These are phyloP conservation scores for Columba janthina DNA, from an alignment of 2,113 vertebrate genomes.

Conservation along the genomic window DNA sequence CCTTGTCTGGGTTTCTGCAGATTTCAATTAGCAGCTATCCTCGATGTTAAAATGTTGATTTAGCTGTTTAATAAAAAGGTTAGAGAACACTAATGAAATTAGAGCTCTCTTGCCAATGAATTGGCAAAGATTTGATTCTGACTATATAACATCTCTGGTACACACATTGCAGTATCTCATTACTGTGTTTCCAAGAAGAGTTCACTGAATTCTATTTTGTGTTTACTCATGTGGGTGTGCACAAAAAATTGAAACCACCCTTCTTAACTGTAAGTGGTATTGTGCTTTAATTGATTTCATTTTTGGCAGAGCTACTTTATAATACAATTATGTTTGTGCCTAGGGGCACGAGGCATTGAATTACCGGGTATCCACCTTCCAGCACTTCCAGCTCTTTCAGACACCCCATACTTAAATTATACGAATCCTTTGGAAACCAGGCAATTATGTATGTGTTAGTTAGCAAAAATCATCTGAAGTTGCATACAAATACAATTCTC, in stretches of 20 bases:
- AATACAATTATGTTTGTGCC: constrained; percentile 11
- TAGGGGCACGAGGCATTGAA: neutral
- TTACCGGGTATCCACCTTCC: neutral
- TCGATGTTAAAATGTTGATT: neutral
- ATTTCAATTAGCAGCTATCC: neutral
- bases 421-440: neutral
- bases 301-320: neutral
- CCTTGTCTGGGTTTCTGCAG: neutral
- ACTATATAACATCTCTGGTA: neutral
- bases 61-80: neutral
- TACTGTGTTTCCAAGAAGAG: neutral
- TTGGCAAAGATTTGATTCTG: neutral
- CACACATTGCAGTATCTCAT: neutral
- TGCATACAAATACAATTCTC: neutral
- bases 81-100: neutral
- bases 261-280: neutral
- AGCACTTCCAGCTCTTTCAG: neutral
- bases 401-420: neutral
- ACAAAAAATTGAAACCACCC: neutral
- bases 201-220: neutral
- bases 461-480: neutral
- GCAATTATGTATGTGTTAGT: neutral
- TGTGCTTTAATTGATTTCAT: constrained; percentile 47
- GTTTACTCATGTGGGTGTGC: neutral
- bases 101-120: neutral